Conservation (phyloP, 2,797 vertebrate genomes). For the Chaetodon trifasciatus region DNA sequence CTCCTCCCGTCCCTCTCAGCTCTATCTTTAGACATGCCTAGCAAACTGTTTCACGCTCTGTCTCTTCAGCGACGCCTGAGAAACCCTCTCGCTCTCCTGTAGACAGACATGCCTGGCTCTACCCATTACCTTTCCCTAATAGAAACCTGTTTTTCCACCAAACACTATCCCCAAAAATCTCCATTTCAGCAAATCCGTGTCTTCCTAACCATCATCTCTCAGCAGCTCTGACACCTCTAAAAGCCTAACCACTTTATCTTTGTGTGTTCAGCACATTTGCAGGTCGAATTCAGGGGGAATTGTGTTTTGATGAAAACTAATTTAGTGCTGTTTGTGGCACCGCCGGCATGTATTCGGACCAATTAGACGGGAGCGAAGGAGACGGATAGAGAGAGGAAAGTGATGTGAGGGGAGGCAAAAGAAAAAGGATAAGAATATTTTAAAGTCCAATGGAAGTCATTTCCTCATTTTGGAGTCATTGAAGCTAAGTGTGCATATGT, state of each 20-base stretch:
- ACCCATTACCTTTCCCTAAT: conserved; percentile 61
- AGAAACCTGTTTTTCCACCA: conserved; percentile 57
- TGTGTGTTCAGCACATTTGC: conserved; percentile 69
- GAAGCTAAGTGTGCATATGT: conserved; percentile 36
- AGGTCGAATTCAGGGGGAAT: conserved; percentile 63
- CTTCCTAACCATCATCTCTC: conserved; percentile 49
- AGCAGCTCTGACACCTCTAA: conserved; percentile 31
- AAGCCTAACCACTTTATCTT: conserved; percentile 55
- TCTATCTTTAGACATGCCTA: conserved; percentile 76
- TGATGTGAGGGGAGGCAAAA: conserved; percentile 39
- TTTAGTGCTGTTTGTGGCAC: conserved; percentile 61
- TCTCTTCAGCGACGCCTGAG: conserved; percentile 57
- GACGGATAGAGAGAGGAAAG: conserved; percentile 31
- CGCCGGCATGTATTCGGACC: conserved; percentile 47
- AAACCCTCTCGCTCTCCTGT: conserved; percentile 45
- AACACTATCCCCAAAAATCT: conserved; percentile 54
- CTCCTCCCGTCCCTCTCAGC: conserved; percentile 52
- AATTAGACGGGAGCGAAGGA: conserved; percentile 66
- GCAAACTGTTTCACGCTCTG: conserved; percentile 73
- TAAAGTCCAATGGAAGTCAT: conserved; percentile 63
- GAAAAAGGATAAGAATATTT: conserved; percentile 60
- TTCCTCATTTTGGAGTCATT: conserved; percentile 63
- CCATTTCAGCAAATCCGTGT: conserved; percentile 64
- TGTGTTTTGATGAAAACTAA: conserved; percentile 71
- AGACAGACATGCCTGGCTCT: conserved; percentile 57